Percentiles rank a stretch among this genome's conserved stretches.
phyloP scores from a whole-genome alignment of 2,888 invertebrate species.

The Agapetus fuscipes region DNA sequence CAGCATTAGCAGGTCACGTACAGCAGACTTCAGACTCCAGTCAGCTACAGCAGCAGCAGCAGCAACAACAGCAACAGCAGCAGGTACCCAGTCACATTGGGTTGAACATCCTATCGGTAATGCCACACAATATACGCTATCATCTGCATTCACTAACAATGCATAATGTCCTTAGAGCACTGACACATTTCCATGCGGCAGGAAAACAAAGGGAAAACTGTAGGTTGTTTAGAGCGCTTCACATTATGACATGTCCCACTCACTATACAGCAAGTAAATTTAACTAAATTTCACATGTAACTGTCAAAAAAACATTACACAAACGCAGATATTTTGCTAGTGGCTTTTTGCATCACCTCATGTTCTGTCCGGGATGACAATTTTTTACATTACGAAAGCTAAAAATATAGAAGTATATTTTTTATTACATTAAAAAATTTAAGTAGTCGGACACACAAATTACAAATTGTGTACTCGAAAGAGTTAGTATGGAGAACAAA shows the following conservation, averaged over 20 bases:
- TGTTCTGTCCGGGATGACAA: not conserved
- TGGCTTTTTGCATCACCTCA: not conserved
- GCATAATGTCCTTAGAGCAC: no score
- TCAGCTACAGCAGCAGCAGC: conserved; percentile 23
- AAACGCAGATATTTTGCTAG: not conserved
- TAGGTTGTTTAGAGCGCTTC: no score
- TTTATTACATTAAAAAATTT: no score
- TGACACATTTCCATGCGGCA: no score
- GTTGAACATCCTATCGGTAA: conserved; percentile 38
- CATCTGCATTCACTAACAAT: not conserved
- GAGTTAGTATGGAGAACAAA: no score
- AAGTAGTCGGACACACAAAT: no score
- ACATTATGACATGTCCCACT: no score
- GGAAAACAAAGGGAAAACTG: no score
- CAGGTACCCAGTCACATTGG: conserved; percentile 48
- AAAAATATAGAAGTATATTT: not conserved
- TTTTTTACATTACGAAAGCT: not conserved
- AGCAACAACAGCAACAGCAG: conserved; percentile 31
- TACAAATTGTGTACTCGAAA: no score
- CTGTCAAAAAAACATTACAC: not conserved
- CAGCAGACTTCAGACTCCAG: conserved; percentile 34
- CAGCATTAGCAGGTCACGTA: conserved; percentile 38
- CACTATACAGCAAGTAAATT: no score
- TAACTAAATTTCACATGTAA: no score
- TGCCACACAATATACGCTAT: not conserved